Percentiles rank a stretch among this genome's conserved stretches.
These are phyloP conservation scores for Carlito syrichta DNA, from an alignment of 2,113 vertebrate species.

Conservation along the genomic window DNA sequence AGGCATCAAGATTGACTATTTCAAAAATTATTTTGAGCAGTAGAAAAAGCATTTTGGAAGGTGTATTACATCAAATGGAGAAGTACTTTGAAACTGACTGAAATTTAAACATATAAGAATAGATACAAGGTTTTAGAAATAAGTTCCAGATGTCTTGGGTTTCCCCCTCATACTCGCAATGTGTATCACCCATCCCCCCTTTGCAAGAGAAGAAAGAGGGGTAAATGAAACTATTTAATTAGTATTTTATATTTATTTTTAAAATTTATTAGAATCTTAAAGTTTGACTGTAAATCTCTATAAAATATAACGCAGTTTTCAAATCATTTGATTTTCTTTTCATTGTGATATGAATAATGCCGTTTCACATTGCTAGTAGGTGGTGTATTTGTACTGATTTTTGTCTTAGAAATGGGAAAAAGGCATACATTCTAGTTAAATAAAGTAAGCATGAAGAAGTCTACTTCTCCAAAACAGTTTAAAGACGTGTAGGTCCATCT, in stretches of 20 bases:
- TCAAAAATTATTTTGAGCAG: no score
- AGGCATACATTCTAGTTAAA: no score
- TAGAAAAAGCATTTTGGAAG: no score
- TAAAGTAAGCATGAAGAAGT: background rate
- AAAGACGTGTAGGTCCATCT: background rate
- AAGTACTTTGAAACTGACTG: no score
- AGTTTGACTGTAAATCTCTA: background rate
- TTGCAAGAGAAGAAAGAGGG: background rate
- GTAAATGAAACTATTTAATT: background rate
- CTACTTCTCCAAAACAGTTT: background rate
- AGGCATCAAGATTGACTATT: no score
- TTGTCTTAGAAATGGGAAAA: background rate
- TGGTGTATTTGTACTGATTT: background rate
- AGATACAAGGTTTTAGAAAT: no score
- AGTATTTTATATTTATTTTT: background rate
- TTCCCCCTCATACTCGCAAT: accelerated
- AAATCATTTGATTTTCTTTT: background rate
- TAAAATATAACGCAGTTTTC: background rate
- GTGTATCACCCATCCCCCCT: accelerated
- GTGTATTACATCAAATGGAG: no score
- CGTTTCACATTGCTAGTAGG: background rate
- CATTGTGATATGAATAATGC: background rate
- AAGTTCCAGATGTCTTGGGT: no score
- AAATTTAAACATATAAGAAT: no score
- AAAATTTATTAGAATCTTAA: background rate